A percentile compares a stretch with the other conserved stretches of the same genome.
phyloP scores from a whole-genome alignment of 2,888 invertebrate species.

The Acleris laterana region DNA sequence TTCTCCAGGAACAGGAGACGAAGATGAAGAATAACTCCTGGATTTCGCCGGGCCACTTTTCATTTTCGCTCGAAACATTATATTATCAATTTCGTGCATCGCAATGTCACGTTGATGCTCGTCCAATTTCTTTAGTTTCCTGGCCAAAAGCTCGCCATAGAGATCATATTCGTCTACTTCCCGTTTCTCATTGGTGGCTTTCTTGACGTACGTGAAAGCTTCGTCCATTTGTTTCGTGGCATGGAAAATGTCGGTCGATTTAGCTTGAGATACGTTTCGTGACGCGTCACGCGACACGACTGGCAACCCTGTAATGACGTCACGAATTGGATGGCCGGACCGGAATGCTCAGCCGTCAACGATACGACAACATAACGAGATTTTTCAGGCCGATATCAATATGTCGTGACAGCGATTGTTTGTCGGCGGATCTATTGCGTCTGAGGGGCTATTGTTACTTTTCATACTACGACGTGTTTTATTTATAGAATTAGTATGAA shows the following conservation, averaged over 20 bases:
- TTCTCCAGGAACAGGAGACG: conserved; percentile 57
- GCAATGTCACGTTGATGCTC: conserved; percentile 72
- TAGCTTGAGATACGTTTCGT: conserved; percentile 24
- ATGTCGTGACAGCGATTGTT: too few species aligned
- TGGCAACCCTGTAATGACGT: too few species aligned
- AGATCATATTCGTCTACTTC: conserved; percentile 72
- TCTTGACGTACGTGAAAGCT: conserved; percentile 46
- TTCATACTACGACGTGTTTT: too few species aligned
- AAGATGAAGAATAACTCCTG: conserved; percentile 55
- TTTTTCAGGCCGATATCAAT: too few species aligned
- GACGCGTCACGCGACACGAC: too few species aligned
- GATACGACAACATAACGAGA: too few species aligned
- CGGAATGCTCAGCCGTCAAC: too few species aligned
- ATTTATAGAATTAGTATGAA: too few species aligned
- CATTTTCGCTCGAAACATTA: conserved; percentile 74
- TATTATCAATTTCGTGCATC: conserved; percentile 78
- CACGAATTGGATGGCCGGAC: too few species aligned
- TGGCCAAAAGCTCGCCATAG: conserved; percentile 71
- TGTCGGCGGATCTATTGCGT: too few species aligned
- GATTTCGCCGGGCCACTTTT: conserved; percentile 48
- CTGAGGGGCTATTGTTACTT: too few species aligned
- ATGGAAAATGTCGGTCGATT: conserved; percentile 29
- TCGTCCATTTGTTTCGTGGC: conserved; percentile 54
- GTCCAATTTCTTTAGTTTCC: conserved; percentile 70
- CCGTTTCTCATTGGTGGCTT: conserved; percentile 44